phyloP scores from a whole-genome alignment of 2,113 vertebrate species.

The Strigops habroptila region DNA sequence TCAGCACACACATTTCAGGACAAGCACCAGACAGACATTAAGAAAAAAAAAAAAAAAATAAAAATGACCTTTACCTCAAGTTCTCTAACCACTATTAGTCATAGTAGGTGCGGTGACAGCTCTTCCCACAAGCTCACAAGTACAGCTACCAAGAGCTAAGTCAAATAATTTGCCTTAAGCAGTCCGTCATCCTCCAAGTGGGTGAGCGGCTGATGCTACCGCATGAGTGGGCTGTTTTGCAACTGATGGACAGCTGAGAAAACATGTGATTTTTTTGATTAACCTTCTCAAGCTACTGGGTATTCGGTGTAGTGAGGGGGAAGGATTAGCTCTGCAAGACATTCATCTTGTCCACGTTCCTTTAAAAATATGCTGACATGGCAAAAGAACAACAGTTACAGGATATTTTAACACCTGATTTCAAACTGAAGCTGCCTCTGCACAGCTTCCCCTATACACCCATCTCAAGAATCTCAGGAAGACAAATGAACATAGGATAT shows the following conservation, averaged over 20 bases:
- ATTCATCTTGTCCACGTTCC: not conserved
- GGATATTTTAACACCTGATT: not conserved
- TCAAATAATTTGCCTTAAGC: not conserved
- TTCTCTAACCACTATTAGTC: not conserved
- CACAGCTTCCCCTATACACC: not conserved
- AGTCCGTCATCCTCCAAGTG: not conserved
- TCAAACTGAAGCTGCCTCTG: not conserved
- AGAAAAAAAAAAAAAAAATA: too few species aligned
- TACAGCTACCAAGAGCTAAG: not conserved
- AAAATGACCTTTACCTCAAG: not conserved
- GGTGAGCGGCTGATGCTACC: not conserved
- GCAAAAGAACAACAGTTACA: not conserved
- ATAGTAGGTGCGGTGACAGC: not conserved
- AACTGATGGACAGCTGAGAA: not conserved
- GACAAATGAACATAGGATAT: not conserved
- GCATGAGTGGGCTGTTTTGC: not conserved
- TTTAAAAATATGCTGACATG: not conserved
- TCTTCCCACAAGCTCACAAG: not conserved
- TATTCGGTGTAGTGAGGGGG: not conserved
- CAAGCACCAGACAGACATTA: not conserved
- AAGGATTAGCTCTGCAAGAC: not conserved
- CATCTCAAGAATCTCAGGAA: fast-evolving
- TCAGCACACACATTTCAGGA: not conserved
- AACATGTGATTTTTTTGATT: not conserved
- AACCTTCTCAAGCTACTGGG: not conserved